A percentile compares a stretch with the other conserved stretches of the same genome.
Conservation (phyloP, 2,113 vertebrate genomes). For the Irena cyanogastra region DNA sequence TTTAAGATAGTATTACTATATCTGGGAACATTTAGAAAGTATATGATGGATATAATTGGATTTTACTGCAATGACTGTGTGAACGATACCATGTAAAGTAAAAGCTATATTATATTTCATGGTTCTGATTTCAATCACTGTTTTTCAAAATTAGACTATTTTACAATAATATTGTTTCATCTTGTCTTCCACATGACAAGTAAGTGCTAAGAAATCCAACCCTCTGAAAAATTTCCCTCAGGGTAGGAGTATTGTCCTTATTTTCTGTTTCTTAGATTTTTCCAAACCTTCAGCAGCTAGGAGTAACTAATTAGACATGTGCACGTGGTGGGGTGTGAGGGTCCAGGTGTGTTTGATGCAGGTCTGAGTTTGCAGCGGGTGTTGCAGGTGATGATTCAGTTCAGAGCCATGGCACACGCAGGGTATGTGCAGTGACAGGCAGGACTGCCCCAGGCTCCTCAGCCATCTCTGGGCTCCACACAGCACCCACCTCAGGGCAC, state of each 20-base stretch:
- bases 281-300: background rate
- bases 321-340: accelerated
- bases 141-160: background rate
- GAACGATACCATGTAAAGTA: background rate
- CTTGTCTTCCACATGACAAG: background rate
- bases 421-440: background rate
- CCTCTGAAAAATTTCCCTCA: background rate
- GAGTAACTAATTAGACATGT: background rate
- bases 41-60: background rate
- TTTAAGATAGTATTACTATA: background rate
- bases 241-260: background rate
- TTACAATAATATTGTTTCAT: background rate
- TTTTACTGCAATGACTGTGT: background rate
- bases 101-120: background rate
- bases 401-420: accelerated
- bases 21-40: background rate
- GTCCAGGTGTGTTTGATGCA: background rate
- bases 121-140: conserved; percentile 23
- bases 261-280: background rate
- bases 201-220: background rate
- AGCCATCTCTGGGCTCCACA: background rate
- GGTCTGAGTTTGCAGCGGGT: background rate
- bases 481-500: too few relatives aligned
- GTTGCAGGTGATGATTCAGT: accelerated
- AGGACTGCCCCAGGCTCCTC: background rate